Evolutionary conservation across 2,888 invertebrate genomes (phyloP).

Genomic region (Lydus trimaculatus): DNA sequence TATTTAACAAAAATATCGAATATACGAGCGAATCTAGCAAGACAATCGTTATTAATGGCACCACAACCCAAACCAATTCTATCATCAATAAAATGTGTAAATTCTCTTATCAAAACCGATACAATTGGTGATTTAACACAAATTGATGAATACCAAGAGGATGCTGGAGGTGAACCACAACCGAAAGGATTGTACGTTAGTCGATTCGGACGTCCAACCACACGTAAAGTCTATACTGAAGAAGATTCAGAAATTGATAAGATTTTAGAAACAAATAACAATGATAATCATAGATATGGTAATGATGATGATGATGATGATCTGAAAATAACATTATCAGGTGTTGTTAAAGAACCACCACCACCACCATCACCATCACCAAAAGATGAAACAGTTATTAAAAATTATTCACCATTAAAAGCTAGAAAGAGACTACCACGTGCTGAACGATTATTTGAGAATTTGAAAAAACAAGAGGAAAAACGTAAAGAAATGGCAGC

Average conservation of each 20-base stretch:
- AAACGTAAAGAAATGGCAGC: constrained; percentile 5
- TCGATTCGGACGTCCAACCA: constrained; percentile 19
- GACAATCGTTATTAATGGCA: constrained; percentile 9
- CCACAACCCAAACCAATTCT: constrained; percentile 14
- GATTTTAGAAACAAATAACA: neutral
- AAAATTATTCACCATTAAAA: neutral
- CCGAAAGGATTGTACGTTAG: neutral
- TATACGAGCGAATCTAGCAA: neutral
- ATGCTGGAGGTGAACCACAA: neutral
- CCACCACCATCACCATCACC: no score
- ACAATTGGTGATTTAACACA: neutral
- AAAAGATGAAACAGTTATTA: neutral
- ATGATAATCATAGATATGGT: constrained; percentile 2
- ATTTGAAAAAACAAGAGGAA: neutral
- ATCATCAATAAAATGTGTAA: constrained; percentile 10
- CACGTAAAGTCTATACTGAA: constrained; percentile 22
- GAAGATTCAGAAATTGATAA: constrained; percentile 14
- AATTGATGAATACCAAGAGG: neutral
- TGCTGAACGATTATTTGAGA: constrained; percentile 14
- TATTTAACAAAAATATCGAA: constrained; percentile 13
- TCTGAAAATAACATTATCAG: constrained; percentile 12
- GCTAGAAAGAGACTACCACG: neutral
- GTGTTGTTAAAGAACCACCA: constrained; percentile 2
- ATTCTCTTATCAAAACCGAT: constrained; percentile 1
- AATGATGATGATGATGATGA: neutral